phyloP scores from a whole-genome alignment of 64 coral and sea anemone genomes.

The Montipora sp. region DNA sequence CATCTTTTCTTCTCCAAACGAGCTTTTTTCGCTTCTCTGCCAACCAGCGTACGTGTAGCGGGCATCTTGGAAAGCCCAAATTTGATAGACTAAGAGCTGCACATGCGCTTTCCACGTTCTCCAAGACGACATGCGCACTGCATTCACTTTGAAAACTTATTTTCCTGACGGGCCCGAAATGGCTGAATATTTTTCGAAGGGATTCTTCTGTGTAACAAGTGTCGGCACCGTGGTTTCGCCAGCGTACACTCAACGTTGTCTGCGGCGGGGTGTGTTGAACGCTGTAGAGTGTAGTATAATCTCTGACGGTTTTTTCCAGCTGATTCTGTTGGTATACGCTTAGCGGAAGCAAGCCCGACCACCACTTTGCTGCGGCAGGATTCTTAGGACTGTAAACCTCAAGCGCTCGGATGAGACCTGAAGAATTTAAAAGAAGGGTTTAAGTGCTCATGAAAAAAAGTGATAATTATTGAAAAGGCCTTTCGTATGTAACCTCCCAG shows the following conservation, averaged over 20 bases:
- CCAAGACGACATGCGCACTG: slow-evolving; percentile 36
- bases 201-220: slow-evolving; percentile 16
- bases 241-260: slow-evolving; percentile 34
- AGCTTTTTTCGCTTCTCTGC: slow-evolving; percentile 14
- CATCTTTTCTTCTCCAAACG: slow-evolving; percentile 39
- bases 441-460: not conserved
- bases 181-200: slow-evolving; percentile 33
- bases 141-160: slow-evolving; percentile 51
- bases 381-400: slow-evolving; percentile 40
- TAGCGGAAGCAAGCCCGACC: slow-evolving; percentile 9
- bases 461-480: too few species aligned
- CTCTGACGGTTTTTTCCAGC: slow-evolving; percentile 19
- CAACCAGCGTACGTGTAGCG: slow-evolving; percentile 29
- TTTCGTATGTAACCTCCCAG: too few species aligned
- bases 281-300: slow-evolving; percentile 37
- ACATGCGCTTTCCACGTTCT: slow-evolving; percentile 37
- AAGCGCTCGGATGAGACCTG: slow-evolving; percentile 30
- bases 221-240: slow-evolving; percentile 15
- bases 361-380: slow-evolving; percentile 23
- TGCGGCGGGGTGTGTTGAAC: slow-evolving; percentile 25
- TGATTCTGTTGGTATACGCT: slow-evolving; percentile 30
- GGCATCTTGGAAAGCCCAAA: slow-evolving; percentile 26
- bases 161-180: slow-evolving; percentile 27
- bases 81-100: slow-evolving; percentile 32
- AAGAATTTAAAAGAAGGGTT: not conserved